Conservation (phyloP, 2,797 vertebrate species). For the Fratercula arctica region DNA sequence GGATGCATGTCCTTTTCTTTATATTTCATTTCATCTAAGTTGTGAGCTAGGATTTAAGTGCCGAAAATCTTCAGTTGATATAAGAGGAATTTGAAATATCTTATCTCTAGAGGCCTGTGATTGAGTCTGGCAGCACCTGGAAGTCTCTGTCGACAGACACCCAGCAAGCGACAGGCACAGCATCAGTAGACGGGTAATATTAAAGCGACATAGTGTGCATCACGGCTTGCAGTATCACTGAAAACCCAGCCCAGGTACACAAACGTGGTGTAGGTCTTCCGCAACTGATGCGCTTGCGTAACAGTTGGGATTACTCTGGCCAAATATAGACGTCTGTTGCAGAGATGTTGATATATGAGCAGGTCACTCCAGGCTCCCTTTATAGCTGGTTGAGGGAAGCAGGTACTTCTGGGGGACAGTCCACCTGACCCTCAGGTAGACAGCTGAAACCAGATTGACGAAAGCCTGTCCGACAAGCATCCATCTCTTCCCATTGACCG, state of each 20-base stretch:
- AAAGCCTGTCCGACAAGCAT: not conserved
- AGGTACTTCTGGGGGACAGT: not conserved
- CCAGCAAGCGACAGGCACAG: not conserved
- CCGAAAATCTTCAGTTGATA: not conserved
- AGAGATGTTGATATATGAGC: not conserved
- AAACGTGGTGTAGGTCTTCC: not conserved
- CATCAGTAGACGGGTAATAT: not conserved
- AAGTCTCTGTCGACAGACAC: not conserved
- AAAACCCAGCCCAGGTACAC: not conserved
- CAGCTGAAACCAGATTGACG: not conserved
- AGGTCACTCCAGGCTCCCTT: not conserved
- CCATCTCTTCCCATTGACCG: not conserved
- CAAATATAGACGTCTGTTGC: rapidly evolving
- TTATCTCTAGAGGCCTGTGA: not conserved
- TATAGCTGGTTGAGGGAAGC: not conserved
- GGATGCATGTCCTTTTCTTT: not conserved
- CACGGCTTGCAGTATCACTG: not conserved
- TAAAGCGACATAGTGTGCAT: rapidly evolving
- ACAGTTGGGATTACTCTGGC: not conserved
- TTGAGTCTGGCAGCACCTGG: not conserved
- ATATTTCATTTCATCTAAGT: not conserved
- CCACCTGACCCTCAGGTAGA: not conserved
- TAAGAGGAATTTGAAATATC: not conserved
- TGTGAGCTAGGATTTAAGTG: conserved; percentile 12
- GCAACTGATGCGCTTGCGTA: not conserved